Evolutionary conservation across 2,113 vertebrate genomes (phyloP), one percentile per base, ranked within the genome.

Genomic region (Pithys albifrons): DNA sequence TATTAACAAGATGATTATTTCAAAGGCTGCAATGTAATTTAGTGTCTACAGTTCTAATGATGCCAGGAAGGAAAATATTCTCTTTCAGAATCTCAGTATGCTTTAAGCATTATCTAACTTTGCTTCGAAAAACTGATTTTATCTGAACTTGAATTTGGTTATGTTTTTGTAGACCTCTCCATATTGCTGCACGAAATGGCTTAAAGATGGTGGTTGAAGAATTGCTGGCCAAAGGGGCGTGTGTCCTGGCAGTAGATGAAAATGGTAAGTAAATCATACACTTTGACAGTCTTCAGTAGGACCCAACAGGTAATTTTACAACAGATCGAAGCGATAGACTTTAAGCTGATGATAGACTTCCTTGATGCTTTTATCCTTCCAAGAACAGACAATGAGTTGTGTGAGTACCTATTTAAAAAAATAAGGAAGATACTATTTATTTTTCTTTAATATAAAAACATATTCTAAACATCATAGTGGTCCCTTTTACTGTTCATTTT

Each of bases 181-280:
- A 99, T 71, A 97, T 99, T 94, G 99, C 99, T 80, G 98, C 99
- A 25, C 98, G 98, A 33, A 99, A 99, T 6, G 99, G 99, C 66
- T 98, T 99, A 84, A 99, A 99, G 98, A 97, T 97, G 94, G 98
- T 98, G 6, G 99, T 99, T 71, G 98, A 99, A 97, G 98, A 99
- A 95, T 91, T 99, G 94, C 96, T 99, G 94, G 98, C 98, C 91
- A 98, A 99, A 95, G 99, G 99, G 51, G 99, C 99, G 28, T 99
- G 97, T 66, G 98, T 99, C 41, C 98, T 99, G 83, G 98, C 98
- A 43, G 96, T 99, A 54, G 99, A 99, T 93, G 98, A 99, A 97
- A 99, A 99, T 48, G 99, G 99, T 99, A 98, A 95, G 98, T 98
- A 90, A 89, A 76, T 52, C 19, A 75, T 76, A 69, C 54, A 33